Evolutionary conservation across 2,888 invertebrate genomes (phyloP).

Genomic region (Dolichomitus sp.): DNA sequence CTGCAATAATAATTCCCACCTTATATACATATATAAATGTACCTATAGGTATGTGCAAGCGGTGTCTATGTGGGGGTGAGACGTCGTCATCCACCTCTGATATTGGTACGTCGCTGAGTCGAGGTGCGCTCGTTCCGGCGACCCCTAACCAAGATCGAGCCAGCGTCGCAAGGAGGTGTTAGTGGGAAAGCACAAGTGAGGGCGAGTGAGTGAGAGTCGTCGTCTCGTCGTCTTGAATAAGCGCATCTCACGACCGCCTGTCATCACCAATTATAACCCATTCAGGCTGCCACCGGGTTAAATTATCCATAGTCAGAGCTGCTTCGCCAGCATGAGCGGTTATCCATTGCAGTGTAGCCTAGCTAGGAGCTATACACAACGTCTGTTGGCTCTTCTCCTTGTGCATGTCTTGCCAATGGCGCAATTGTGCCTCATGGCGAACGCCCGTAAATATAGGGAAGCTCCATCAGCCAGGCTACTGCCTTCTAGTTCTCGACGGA

Average conservation of each 20-base stretch:
- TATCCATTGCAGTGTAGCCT: conserved; percentile 2
- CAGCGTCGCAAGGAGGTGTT: conserved; percentile 51
- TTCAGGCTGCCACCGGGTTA: conserved; percentile 79
- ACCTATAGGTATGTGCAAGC: not conserved
- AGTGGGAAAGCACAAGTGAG: conserved; percentile 8
- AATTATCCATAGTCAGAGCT: conserved; percentile 79
- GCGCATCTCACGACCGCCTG: conserved; percentile 76
- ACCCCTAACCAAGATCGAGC: conserved; percentile 40
- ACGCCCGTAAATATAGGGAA: conserved; percentile 16
- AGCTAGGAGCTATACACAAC: conserved; percentile 31
- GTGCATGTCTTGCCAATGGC: conserved; percentile 30
- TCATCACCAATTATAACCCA: conserved; percentile 84
- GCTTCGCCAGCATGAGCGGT: conserved; percentile 47
- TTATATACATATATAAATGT: no score
- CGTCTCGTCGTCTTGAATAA: conserved; percentile 57
- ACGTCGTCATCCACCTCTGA: conserved; percentile 20
- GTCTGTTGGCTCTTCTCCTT: conserved; percentile 40
- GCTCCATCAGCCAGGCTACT: conserved; percentile 11
- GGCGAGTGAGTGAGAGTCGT: conserved; percentile 27
- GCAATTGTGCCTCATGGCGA: conserved; percentile 52
- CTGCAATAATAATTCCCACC: not conserved
- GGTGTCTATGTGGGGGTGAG: not conserved
- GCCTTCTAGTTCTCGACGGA: not conserved
- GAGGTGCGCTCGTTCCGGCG: conserved; percentile 32
- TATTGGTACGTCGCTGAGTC: conserved; percentile 18